A percentile compares a stretch with the other conserved stretches of the same genome.
Conservation (phyloP, 2,797 vertebrate genomes). For the Hemibagrus guttatus region DNA sequence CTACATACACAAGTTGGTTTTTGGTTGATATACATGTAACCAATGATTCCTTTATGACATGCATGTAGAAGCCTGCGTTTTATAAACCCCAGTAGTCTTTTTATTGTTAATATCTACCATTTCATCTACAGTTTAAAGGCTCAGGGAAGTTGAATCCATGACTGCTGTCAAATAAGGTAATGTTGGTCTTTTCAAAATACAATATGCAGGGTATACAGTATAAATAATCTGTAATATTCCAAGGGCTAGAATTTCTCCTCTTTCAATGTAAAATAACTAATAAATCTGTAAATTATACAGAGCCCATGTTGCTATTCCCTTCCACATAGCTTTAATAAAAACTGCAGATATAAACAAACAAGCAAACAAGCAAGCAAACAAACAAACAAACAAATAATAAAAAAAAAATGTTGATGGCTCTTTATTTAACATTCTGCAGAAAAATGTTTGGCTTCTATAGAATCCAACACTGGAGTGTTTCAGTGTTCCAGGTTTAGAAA, state of each 20-base stretch:
- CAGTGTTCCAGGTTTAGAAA: neutral
- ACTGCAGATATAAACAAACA: too few species aligned
- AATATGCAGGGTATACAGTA: neutral
- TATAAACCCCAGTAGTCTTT: neutral
- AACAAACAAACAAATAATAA: too few species aligned
- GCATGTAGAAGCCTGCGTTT: neutral
- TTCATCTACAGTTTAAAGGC: neutral
- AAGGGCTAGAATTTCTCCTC: neutral
- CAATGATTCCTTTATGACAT: neutral
- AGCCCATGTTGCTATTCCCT: neutral
- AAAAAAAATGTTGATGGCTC: neutral
- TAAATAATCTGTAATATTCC: neutral
- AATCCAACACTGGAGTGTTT: neutral
- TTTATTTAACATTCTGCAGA: neutral
- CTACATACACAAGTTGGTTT: conserved; percentile 57
- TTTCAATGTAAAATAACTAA: neutral
- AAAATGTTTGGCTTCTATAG: neutral
- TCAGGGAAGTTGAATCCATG: neutral
- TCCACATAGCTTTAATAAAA: neutral
- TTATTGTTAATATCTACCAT: neutral
- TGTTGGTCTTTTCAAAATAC: neutral
- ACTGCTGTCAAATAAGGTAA: neutral
- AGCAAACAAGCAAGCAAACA: too few species aligned
- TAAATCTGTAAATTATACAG: neutral
- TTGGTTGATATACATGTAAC: conserved; percentile 61